Conservation (phyloP, 1,140 invertebrate genomes). For the Drosophila seguyi region DNA sequence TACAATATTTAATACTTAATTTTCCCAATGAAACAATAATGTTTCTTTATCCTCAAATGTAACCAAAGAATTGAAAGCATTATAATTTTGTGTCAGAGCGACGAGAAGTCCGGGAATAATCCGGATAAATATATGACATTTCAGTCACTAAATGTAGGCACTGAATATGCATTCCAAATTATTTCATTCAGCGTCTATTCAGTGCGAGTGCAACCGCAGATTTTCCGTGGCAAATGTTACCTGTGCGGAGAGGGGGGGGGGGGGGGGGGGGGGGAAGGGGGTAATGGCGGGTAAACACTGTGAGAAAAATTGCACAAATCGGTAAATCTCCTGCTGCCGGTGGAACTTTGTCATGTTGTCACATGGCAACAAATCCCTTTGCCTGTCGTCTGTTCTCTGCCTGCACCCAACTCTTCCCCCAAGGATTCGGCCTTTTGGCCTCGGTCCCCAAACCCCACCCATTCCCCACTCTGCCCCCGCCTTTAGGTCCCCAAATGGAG, state of each 20-base stretch:
- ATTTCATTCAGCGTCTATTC: conserved; percentile 10
- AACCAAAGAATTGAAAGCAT: neutral
- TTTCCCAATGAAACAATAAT: neutral
- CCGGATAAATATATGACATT: conserved; percentile 4
- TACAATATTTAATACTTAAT: neutral
- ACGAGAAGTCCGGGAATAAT: conserved; percentile 1
- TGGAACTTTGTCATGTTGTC: conserved; percentile 50
- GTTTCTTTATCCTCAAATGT: neutral
- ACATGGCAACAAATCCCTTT: conserved; percentile 38
- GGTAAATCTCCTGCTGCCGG: conserved; percentile 9
- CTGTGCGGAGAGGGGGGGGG: neutral
- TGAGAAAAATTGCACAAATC: conserved; percentile 12
- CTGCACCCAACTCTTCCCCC: neutral
- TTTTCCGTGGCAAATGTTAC: conserved; percentile 11
- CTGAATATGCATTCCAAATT: conserved; percentile 13
- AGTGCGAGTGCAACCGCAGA: conserved; percentile 6
- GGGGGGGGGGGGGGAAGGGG: neutral
- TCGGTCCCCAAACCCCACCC: neutral
- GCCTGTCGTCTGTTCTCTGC: conserved; percentile 12
- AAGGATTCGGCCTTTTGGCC: conserved; percentile 2
- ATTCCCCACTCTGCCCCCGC: neutral
- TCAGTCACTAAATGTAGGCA: conserved; percentile 7
- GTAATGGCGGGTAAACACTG: conserved; percentile 30
- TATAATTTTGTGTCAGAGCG: neutral
- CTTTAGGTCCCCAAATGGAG: neutral